Evolutionary conservation across 1,140 invertebrate species (phyloP).

Genomic region (Drosophila trapezifrons): DNA sequence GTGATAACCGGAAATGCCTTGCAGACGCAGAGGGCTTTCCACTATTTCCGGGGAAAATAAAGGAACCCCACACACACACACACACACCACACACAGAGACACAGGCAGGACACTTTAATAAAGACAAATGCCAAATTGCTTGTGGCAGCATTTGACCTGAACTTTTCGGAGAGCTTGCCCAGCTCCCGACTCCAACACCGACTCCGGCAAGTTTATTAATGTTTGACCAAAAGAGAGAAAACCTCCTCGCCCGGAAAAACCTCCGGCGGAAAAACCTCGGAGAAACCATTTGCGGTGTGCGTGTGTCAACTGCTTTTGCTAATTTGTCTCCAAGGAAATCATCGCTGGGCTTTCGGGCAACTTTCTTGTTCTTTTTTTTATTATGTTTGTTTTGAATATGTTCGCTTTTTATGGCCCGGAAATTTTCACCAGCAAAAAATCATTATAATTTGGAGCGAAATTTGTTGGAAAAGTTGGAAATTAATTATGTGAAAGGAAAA

Average conservation of each 20-base stretch:
- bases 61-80: slow-evolving; percentile 13
- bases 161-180: slow-evolving; percentile 4
- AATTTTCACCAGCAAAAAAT: slow-evolving; percentile 24
- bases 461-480: slow-evolving; percentile 37
- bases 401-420: slow-evolving; percentile 40
- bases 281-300: slow-evolving; percentile 37
- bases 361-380: slow-evolving; percentile 50
- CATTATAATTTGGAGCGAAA: slow-evolving; percentile 33
- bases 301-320: slow-evolving; percentile 65
- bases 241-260: slow-evolving; percentile 2
- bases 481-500: slow-evolving; percentile 37
- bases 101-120: slow-evolving; percentile 45
- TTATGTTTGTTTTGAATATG: slow-evolving; percentile 70
- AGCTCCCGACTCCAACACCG: neutral
- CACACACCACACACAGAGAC: neutral
- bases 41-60: slow-evolving; percentile 19
- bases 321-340: slow-evolving; percentile 81
- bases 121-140: slow-evolving; percentile 72
- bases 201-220: slow-evolving; percentile 62
- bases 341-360: slow-evolving; percentile 47
- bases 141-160: slow-evolving; percentile 52
- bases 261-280: slow-evolving; percentile 13
- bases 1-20: neutral
- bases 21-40: neutral
- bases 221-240: slow-evolving; percentile 39